Evolutionary conservation across 2,113 vertebrate genomes (phyloP).

Genomic region (Amphilophus citrinellus): DNA sequence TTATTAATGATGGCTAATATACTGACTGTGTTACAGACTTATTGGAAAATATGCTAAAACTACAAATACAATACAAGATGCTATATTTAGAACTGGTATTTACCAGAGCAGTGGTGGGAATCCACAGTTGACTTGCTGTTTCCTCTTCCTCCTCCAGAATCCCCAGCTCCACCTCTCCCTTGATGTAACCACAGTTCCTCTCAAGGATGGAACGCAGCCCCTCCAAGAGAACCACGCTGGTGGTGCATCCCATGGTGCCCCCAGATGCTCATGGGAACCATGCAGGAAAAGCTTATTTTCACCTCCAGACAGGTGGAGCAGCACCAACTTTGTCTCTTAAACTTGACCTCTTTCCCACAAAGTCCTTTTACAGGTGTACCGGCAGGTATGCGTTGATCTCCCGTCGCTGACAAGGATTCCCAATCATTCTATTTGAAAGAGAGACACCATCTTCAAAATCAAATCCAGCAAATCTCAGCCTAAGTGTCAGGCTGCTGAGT

Average conservation of each 20-base stretch:
- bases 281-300: constrained; percentile 16
- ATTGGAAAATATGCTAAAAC: neutral
- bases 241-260: constrained; percentile 92
- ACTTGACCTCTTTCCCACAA: neutral
- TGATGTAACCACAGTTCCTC: constrained; percentile 92
- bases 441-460: neutral
- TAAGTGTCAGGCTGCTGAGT: neutral
- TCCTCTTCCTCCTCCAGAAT: constrained; percentile 83
- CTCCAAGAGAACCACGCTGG: constrained; percentile 91
- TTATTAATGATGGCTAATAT: neutral
- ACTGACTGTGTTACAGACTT: neutral
- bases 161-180: constrained; percentile 85
- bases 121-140: constrained; percentile 57
- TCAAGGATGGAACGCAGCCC: constrained; percentile 90
- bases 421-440: neutral
- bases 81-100: constrained; percentile 21
- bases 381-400: neutral
- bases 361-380: constrained; percentile 6
- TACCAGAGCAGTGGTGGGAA: constrained; percentile 65
- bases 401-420: neutral
- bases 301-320: neutral
- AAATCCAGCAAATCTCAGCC: constrained; percentile 18
- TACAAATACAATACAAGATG: neutral
- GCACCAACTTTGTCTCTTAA: neutral
- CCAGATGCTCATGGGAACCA: constrained; percentile 15